Evolutionary conservation across 2,113 vertebrate genomes (phyloP).

Genomic region (Melanocharis versteri): DNA sequence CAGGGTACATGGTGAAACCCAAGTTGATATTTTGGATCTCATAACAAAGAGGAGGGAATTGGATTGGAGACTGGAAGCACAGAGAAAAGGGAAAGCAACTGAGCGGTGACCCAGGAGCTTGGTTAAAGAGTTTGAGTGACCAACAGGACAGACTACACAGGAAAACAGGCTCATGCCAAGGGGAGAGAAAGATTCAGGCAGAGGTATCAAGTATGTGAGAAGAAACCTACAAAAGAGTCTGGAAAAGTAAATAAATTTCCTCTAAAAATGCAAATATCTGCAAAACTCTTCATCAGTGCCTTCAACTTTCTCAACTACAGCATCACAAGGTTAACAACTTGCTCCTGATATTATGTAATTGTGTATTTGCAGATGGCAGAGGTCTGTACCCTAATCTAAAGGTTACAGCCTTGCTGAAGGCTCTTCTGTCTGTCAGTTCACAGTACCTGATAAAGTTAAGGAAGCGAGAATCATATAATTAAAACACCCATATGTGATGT

Average conservation of each 20-base stretch:
- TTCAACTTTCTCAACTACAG: neutral
- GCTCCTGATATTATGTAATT: neutral
- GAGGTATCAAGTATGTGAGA: neutral
- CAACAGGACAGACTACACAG: neutral
- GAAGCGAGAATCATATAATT: neutral
- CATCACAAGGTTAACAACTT: neutral
- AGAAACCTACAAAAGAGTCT: neutral
- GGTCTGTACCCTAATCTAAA: slow-evolving; percentile 38
- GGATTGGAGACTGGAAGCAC: neutral
- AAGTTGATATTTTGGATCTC: neutral
- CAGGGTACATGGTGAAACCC: neutral
- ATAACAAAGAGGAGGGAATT: neutral
- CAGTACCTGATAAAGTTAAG: slow-evolving; percentile 1
- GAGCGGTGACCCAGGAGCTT: neutral
- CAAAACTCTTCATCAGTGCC: neutral
- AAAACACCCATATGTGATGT: slow-evolving; percentile 3
- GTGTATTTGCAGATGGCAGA: neutral
- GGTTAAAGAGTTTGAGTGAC: neutral
- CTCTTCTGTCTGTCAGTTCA: neutral
- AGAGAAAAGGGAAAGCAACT: neutral
- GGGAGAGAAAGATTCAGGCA: neutral
- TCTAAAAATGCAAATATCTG: neutral
- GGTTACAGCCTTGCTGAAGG: slow-evolving; percentile 8
- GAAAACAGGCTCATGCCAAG: neutral
- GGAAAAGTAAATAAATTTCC: neutral